Percentiles rank a stretch among this genome's conserved stretches.
phyloP scores from a whole-genome alignment of 2,797 vertebrate species.

The Phrynocephalus vlangalii region DNA sequence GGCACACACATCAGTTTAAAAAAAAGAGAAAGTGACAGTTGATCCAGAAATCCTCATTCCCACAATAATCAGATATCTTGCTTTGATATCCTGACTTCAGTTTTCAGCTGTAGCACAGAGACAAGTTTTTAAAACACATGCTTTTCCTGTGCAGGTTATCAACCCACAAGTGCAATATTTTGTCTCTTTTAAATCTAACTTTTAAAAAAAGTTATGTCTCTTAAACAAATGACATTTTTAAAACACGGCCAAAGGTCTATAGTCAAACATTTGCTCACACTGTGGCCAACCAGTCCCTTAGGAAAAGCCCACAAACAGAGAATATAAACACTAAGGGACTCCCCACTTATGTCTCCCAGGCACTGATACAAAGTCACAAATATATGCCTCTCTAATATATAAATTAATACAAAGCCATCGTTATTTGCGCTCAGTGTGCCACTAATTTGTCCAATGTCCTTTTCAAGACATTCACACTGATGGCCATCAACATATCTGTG shows the following conservation, averaged over 20 bases:
- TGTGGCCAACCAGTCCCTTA: not conserved
- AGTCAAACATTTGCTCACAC: not conserved
- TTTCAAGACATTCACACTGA: not conserved
- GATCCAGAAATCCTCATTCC: conserved; percentile 9
- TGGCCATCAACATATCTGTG: not conserved
- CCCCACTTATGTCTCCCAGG: too few relatives aligned
- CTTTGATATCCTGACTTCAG: not conserved
- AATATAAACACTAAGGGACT: not conserved
- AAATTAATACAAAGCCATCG: not conserved
- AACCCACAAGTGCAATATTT: not conserved
- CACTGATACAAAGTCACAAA: not conserved
- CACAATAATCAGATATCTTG: conserved; percentile 22
- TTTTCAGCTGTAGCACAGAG: not conserved
- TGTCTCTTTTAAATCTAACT: not conserved
- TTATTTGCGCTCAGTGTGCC: not conserved
- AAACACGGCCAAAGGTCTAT: not conserved
- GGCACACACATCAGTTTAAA: not conserved
- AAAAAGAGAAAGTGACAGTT: not conserved
- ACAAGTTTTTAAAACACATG: not conserved
- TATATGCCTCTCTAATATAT: not conserved
- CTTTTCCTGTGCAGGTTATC: not conserved
- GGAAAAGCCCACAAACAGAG: not conserved
- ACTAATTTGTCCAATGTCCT: not conserved
- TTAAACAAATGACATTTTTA: not conserved
- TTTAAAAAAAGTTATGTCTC: not conserved